A percentile compares a stretch with the other conserved stretches of the same genome.
Evolutionary conservation across 1,140 invertebrate species (phyloP).

Genomic region (Galendromus occidentalis): DNA sequence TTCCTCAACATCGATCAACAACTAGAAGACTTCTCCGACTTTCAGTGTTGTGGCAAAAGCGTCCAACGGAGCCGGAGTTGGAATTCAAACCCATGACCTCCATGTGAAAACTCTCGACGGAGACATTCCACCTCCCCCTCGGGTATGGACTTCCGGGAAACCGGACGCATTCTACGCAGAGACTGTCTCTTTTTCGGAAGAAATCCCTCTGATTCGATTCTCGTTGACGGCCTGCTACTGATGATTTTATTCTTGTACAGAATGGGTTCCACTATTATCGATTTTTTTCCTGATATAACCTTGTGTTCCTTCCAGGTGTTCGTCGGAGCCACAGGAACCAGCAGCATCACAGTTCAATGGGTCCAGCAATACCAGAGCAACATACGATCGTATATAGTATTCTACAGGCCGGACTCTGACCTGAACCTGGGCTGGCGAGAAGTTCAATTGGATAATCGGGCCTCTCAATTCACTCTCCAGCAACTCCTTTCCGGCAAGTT

Average conservation of each 20-base stretch:
- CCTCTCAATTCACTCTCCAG: neutral
- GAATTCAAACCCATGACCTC: neutral
- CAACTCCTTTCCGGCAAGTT: neutral
- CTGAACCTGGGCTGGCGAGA: constrained; percentile 3
- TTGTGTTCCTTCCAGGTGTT: neutral
- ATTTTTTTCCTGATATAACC: too few species aligned
- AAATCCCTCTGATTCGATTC: neutral
- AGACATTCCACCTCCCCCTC: neutral
- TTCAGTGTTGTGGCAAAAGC: neutral
- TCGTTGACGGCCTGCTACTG: neutral
- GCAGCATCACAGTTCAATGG: constrained; percentile 1
- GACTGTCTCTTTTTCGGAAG: neutral
- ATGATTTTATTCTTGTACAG: neutral
- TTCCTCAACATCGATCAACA: neutral
- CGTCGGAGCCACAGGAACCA: neutral
- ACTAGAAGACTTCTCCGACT: neutral
- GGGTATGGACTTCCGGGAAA: neutral
- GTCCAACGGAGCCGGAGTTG: neutral
- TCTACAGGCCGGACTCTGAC: neutral
- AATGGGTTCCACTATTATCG: too few species aligned
- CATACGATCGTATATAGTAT: neutral
- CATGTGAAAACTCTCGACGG: constrained; percentile 1
- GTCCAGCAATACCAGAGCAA: neutral
- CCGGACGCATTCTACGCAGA: too few species aligned
- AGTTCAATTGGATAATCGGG: neutral